phyloP scores from a whole-genome alignment of 2,888 invertebrate genomes.

The Cephonodes hylas region DNA sequence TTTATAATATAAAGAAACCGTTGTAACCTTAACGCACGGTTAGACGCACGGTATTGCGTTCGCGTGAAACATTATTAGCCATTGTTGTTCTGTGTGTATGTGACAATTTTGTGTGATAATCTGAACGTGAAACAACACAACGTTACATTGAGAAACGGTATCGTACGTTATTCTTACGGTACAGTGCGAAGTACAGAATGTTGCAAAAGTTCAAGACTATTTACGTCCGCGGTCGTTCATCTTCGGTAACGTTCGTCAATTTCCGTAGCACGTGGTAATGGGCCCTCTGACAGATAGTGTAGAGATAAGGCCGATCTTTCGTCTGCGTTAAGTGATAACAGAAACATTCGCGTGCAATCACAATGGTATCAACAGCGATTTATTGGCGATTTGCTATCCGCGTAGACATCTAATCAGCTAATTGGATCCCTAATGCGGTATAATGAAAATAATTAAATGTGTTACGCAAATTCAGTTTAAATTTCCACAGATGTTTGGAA shows the following conservation, averaged over 20 bases:
- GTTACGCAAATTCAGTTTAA: background rate
- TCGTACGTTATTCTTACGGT: background rate
- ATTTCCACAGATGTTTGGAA: background rate
- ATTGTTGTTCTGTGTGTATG: conserved; percentile 10
- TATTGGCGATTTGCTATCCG: background rate
- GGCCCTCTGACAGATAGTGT: conserved; percentile 52
- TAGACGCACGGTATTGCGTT: background rate
- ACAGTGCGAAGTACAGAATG: conserved; percentile 47
- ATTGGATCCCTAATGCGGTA: background rate
- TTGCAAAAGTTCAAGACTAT: conserved; percentile 63
- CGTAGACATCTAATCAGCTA: background rate
- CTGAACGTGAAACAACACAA: background rate
- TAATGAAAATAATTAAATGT: no score
- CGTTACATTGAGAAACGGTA: background rate
- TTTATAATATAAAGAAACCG: conserved; percentile 8
- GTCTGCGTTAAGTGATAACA: background rate
- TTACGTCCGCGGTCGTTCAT: conserved; percentile 59
- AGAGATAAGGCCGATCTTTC: conserved; percentile 29
- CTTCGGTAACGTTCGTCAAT: conserved; percentile 52
- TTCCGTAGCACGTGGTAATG: conserved; percentile 66
- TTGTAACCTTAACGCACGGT: background rate
- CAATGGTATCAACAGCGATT: background rate
- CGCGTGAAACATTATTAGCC: background rate
- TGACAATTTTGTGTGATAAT: background rate
- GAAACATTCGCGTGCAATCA: background rate